Evolutionary conservation across 2,113 vertebrate genomes (phyloP).

Genomic region (Tapirus terrestris): DNA sequence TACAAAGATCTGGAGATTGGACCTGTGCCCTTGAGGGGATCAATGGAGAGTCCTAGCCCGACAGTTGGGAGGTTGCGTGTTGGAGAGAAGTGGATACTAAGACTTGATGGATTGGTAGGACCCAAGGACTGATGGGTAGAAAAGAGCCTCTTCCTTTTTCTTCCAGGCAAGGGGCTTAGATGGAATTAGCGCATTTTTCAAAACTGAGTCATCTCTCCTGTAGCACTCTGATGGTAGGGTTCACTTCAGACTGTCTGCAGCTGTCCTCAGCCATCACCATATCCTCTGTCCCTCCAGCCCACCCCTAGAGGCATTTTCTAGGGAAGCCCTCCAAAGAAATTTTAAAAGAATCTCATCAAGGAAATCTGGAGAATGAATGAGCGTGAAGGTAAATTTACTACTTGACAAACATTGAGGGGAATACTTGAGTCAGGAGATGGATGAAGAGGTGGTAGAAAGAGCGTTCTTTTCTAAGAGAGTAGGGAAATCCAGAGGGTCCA

Average conservation of each 20-base stretch:
- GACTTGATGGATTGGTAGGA: background rate
- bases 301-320: background rate
- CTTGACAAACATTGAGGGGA: background rate
- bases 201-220: slow-evolving; percentile 59
- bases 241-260: slow-evolving; percentile 27
- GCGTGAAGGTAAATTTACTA: background rate
- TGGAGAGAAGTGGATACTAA: background rate
- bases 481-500: background rate
- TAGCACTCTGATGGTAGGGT: slow-evolving; percentile 59
- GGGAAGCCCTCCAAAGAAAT: background rate
- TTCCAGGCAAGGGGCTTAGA: background rate
- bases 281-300: background rate
- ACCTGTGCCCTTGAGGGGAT: background rate
- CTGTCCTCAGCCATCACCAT: background rate
- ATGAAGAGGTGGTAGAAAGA: background rate
- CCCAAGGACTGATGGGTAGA: background rate
- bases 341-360: background rate
- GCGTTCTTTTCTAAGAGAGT: background rate
- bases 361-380: background rate
- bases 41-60: background rate
- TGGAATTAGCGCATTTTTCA: background rate
- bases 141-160: background rate
- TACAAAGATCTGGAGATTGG: background rate
- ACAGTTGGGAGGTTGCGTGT: fast-evolving
- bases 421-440: background rate